phyloP scores from a whole-genome alignment of 2,888 invertebrate species.

The Punctoribates punctum region DNA sequence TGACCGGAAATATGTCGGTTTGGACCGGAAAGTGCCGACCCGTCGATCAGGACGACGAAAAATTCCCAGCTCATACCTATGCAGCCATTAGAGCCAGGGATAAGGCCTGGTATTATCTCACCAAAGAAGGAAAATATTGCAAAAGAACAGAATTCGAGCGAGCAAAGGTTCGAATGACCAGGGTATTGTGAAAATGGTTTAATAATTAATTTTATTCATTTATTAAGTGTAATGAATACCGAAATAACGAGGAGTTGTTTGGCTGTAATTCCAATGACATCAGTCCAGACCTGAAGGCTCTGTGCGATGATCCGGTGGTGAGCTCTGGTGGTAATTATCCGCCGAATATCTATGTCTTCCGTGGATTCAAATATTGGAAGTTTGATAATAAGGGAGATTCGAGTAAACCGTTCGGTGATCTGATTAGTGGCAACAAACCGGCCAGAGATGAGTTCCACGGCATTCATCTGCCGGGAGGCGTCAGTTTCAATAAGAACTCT shows the following conservation, averaged over 20 bases:
- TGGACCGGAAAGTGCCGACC: conserved; percentile 1
- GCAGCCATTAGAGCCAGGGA: not conserved
- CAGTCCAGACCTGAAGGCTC: not conserved
- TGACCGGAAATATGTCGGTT: not conserved
- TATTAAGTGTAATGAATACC: conserved; percentile 4
- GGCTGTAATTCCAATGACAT: not conserved
- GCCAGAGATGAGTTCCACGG: not conserved
- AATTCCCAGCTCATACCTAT: conserved; percentile 2
- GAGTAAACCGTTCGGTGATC: not conserved
- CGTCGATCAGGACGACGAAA: not conserved
- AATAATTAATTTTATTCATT: not conserved
- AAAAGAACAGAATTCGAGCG: not conserved
- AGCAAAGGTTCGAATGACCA: not conserved
- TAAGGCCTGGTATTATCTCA: not conserved
- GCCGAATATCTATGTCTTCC: conserved; percentile 1
- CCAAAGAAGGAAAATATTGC: not conserved
- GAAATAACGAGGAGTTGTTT: not conserved
- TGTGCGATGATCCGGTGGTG: not conserved
- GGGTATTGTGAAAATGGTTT: not conserved
- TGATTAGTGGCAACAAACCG: not conserved
- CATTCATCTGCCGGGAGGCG: conserved; percentile 15
- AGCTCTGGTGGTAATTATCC: conserved; percentile 3
- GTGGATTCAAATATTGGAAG: conserved; percentile 28
- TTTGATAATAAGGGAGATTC: conserved; percentile 17
- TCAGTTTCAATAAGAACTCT: not conserved